Evolutionary conservation across 2,888 invertebrate species (phyloP).

Genomic region (Liposcelis brunnea): DNA sequence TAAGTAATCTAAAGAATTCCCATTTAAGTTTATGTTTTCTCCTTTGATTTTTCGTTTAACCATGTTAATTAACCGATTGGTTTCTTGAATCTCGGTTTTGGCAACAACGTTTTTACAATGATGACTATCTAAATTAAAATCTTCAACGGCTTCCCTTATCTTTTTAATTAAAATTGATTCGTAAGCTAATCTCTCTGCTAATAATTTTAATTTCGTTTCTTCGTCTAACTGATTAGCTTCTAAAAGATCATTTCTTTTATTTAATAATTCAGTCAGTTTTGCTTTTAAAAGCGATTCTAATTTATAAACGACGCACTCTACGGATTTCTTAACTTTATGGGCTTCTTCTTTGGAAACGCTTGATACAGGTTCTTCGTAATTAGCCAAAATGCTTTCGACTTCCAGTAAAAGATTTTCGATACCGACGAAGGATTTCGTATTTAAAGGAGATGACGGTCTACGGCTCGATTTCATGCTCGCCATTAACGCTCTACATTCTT

Average conservation of each 20-base stretch:
- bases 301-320: constrained; percentile 23
- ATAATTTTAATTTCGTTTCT: constrained; percentile 46
- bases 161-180: constrained; percentile 55
- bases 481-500: no score
- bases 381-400: no score
- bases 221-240: constrained; percentile 50
- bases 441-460: no score
- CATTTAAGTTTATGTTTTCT: constrained; percentile 26
- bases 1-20: constrained; percentile 44
- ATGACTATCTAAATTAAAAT: constrained; percentile 36
- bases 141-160: constrained; percentile 39
- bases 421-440: no score
- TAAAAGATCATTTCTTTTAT: constrained; percentile 44
- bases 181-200: constrained; percentile 65
- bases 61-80: constrained; percentile 55
- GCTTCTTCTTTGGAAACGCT: no score
- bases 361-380: no score
- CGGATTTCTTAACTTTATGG: constrained; percentile 5
- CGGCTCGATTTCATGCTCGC: no score
- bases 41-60: constrained; percentile 49
- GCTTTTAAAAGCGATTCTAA: constrained; percentile 46
- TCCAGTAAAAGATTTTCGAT: no score
- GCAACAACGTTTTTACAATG: constrained; percentile 26
- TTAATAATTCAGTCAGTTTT: constrained; percentile 50
- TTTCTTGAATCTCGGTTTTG: constrained; percentile 35